phyloP scores from a whole-genome alignment of 2,888 invertebrate species.

The Aporophyla nigra region DNA sequence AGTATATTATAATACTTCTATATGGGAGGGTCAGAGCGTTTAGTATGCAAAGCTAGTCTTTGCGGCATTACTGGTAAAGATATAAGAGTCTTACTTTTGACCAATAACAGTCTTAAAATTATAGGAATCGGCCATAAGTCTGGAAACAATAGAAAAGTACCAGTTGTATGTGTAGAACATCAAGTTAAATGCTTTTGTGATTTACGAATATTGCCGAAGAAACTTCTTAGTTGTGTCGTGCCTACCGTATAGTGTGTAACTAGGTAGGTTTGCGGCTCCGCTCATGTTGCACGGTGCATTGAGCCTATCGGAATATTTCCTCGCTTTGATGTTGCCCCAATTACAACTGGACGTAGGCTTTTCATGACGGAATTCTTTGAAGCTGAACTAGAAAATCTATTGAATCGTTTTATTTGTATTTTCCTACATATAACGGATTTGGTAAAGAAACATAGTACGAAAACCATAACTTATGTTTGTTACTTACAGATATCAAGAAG shows the following conservation, averaged over 20 bases:
- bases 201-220: not conserved
- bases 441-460: not conserved
- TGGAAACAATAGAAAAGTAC: too few relatives aligned
- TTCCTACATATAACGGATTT: not conserved
- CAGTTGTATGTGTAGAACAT: too few relatives aligned
- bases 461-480: not conserved
- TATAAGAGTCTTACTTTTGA: too few relatives aligned
- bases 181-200: not conserved
- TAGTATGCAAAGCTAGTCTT: too few relatives aligned
- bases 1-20: too few relatives aligned
- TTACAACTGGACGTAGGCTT: slow-evolving; percentile 15
- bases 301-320: slow-evolving; percentile 34
- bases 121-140: too few relatives aligned
- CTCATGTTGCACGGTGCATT: slow-evolving; percentile 36
- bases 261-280: not conserved
- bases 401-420: not conserved
- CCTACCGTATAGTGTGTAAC: not conserved
- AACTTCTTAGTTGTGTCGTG: slow-evolving; percentile 4
- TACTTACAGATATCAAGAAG: not conserved
- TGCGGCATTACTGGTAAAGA: too few relatives aligned
- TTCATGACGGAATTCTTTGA: slow-evolving; percentile 25
- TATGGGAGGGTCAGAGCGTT: too few relatives aligned
- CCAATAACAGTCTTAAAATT: too few relatives aligned
- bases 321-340: slow-evolving; percentile 35
- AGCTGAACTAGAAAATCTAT: slow-evolving; percentile 17